Conservation (phyloP, 2,113 vertebrate genomes). For the Equus quagga region DNA sequence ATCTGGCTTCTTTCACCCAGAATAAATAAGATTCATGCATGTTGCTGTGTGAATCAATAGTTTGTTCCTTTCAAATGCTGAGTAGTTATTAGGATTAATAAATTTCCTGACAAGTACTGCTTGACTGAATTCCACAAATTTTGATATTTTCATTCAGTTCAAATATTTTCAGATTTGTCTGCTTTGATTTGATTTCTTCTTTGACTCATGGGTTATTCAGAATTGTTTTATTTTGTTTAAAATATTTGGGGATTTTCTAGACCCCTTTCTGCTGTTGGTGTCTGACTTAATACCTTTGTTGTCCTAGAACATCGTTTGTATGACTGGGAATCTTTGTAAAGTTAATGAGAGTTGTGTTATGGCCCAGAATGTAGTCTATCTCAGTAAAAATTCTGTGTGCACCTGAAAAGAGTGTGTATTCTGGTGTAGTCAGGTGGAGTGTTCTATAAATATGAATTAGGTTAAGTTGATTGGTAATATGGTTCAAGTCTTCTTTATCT, state of each 20-base stretch:
- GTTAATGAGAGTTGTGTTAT: background rate
- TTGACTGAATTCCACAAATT: background rate
- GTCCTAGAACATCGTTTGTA: background rate
- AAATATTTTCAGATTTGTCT: background rate
- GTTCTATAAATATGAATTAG: background rate
- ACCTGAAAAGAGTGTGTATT: background rate
- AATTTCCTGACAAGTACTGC: background rate
- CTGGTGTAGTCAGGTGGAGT: background rate
- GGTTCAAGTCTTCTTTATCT: background rate
- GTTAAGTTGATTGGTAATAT: background rate
- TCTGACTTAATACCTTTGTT: background rate
- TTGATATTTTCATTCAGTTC: background rate
- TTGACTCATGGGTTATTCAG: background rate
- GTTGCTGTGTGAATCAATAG: background rate
- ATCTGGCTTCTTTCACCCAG: background rate
- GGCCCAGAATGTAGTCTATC: background rate
- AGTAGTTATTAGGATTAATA: background rate
- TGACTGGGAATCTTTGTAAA: background rate
- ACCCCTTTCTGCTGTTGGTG: background rate
- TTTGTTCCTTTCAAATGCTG: background rate
- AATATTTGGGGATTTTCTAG: background rate
- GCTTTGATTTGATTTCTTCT: background rate
- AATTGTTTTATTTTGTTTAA: conserved; percentile 11
- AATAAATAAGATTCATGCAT: background rate
- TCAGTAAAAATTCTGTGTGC: background rate